These are phyloP conservation scores for Hydroisotoma schaefferi DNA, from an alignment of 2,888 invertebrate genomes.

Conservation along the genomic window DNA sequence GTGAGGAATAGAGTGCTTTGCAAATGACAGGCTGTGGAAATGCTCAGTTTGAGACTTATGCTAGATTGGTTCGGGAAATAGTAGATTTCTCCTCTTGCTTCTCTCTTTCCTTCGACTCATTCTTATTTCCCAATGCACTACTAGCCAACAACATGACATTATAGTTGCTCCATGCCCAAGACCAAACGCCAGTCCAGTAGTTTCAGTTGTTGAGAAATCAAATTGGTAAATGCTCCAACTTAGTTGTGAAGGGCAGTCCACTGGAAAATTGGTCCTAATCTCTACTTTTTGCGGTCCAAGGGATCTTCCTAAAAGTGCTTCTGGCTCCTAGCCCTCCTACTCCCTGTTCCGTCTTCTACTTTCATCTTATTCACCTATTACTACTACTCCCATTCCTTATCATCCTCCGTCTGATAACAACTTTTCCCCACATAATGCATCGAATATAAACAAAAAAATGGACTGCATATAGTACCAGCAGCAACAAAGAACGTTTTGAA, in stretches of 20 bases:
- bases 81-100: conserved; percentile 28
- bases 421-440: no score
- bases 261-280: conserved; percentile 49
- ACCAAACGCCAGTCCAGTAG: conserved; percentile 9
- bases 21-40: conserved; percentile 49
- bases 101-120: conserved; percentile 2
- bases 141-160: no score
- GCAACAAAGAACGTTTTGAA: no score
- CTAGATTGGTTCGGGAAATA: conserved; percentile 46
- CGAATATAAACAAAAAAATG: no score
- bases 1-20: conserved; percentile 48
- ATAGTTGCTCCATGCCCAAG: no score
- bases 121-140: background rate
- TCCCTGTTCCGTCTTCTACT: background rate
- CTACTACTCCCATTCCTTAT: no score
- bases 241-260: conserved; percentile 48
- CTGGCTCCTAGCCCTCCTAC: conserved; percentile 6
- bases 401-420: no score
- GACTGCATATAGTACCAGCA: no score
- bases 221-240: conserved; percentile 14
- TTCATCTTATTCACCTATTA: no score
- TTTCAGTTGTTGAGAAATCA: conserved; percentile 17
- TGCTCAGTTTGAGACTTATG: conserved; percentile 47
- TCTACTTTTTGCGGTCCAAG: conserved; percentile 42
- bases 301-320: conserved; percentile 29